Conservation (phyloP, 2,888 invertebrate genomes). For the Tipula vernalis region DNA sequence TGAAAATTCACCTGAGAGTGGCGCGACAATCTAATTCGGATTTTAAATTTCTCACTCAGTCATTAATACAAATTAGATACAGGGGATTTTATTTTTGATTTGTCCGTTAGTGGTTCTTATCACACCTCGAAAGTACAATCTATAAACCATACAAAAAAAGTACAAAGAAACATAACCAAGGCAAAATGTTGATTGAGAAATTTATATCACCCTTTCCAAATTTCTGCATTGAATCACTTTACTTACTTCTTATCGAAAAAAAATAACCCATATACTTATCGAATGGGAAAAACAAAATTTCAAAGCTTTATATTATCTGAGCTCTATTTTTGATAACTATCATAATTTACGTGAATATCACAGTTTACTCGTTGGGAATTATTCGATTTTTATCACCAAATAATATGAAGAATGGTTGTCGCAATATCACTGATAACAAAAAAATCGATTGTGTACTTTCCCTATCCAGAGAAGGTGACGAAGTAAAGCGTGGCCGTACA, state of each 20-base stretch:
- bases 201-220: background rate
- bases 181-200: background rate
- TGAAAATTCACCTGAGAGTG: background rate
- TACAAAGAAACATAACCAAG: background rate
- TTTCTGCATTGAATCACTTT: background rate
- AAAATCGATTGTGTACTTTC: background rate
- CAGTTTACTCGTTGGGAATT: background rate
- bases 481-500: background rate
- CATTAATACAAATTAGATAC: background rate
- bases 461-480: background rate
- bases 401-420: too few relatives aligned
- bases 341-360: background rate
- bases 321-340: background rate
- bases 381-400: background rate
- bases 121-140: background rate
- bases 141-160: background rate
- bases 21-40: background rate
- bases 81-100: background rate
- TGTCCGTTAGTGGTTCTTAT: background rate
- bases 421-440: background rate
- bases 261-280: background rate
- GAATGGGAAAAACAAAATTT: background rate
- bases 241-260: background rate
- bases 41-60: background rate
- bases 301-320: background rate